Base-by-base conservation (phyloP, 1,140 invertebrate species). In the Heliconius congener region DNA sequence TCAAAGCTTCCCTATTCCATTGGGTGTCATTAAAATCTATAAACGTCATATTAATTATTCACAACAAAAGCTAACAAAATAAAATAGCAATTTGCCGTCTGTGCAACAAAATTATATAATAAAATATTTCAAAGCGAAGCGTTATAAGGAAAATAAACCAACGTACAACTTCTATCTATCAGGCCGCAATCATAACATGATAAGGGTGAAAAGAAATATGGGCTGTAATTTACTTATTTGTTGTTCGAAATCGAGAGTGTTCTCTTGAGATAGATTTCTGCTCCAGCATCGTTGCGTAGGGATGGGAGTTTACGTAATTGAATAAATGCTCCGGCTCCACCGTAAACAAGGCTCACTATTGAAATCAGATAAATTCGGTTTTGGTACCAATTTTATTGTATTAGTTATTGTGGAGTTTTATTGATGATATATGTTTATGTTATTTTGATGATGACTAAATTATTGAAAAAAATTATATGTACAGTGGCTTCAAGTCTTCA, bases 201-300 rank as follows among this genome's bases (percentile, higher is more conserved):
- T 66, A 66, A 66, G 60, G 60, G 60, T 66, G 55, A 34, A 66
- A 46, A 34, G 57, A 76, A 76, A 76, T 76, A 76, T 76, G 74
- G 57, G 42, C 9, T 39, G 55, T 66, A 66, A 76, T 76, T 76
- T 76, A 76, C 55, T 76, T 76, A 76, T 76, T 76, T 76, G 74
- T 73, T 73, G 39, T 60, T 76, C 34, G 74, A 66, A 76, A 39
- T 72, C 34, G 71, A 52, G 74, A 76, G 74, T 66, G 60, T 76
- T 66, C 74, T 66, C 60, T 23, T 42, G 57, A 76, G 74, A 76
- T 76, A 76, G 57, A 74, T 74, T 57, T 16, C 37, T 74, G 23
- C 30, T 52, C 50, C 72, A 73, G 39, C 72, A 52, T 52, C 72
- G 11, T 27, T 72, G 30, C 70, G 27, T 23, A 74, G 37, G 9